Percentiles rank a stretch among this genome's conserved stretches.
These are phyloP conservation scores for Tauraco hartlaubi DNA, from an alignment of 2,797 vertebrate genomes.

Conservation along the genomic window DNA sequence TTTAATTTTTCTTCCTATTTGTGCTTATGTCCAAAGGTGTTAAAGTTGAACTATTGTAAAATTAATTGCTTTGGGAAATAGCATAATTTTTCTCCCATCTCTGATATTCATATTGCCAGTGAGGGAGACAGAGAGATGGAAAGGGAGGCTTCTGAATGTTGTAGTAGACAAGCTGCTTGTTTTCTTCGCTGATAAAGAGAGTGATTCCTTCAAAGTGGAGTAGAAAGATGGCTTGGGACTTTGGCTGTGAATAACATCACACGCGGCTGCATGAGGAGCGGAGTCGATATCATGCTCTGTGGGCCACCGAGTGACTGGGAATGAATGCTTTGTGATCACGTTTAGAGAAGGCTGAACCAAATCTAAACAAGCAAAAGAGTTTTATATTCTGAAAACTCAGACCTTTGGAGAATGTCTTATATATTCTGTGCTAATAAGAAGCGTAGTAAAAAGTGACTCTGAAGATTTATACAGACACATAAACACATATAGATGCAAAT, in stretches of 20 bases:
- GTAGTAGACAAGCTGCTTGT: conserved; percentile 59
- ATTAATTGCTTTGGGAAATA: conserved; percentile 15
- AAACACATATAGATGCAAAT: neutral
- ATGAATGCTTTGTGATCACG: neutral
- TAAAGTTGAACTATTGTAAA: conserved; percentile 39
- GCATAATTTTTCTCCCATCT: conserved; percentile 43
- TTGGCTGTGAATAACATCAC: neutral
- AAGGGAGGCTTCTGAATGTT: conserved; percentile 57
- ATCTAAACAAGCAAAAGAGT: neutral
- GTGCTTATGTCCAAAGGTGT: conserved; percentile 13
- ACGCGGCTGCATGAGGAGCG: neutral
- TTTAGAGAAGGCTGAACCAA: neutral
- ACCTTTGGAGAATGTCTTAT: neutral
- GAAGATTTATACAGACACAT: neutral
- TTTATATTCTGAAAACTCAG: neutral
- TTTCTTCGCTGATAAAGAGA: conserved; percentile 68
- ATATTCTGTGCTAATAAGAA: neutral
- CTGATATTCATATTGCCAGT: conserved; percentile 26
- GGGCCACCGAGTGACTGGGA: neutral
- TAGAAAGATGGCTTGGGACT: neutral
- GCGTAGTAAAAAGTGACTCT: neutral
- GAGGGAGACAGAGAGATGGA: conserved; percentile 1
- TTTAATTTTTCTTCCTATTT: conserved; percentile 28
- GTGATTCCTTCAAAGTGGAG: conserved; percentile 10
- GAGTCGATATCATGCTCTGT: neutral